Evolutionary conservation across 1,140 invertebrate species (phyloP).

Genomic region (Drosophila orosa): DNA sequence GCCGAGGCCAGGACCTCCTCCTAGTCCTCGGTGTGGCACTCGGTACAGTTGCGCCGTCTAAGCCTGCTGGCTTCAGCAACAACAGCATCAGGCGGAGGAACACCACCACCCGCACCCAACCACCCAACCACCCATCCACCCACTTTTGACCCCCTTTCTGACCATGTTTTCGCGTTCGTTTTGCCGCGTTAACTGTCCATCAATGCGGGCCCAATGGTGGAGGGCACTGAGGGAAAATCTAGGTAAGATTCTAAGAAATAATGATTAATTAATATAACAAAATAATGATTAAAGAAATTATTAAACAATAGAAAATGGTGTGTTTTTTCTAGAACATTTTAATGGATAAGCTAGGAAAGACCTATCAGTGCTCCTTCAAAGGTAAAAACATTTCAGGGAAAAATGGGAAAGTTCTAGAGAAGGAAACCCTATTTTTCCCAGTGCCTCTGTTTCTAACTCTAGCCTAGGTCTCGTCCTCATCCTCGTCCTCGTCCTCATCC

Average conservation of each 20-base stretch:
- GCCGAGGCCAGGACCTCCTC: constrained; percentile 27
- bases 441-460: constrained; percentile 37
- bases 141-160: constrained; percentile 19
- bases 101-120: not conserved
- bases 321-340: not conserved
- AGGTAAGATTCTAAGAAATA: too few species aligned
- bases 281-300: not conserved
- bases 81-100: constrained; percentile 25
- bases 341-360: not conserved
- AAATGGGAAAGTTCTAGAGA: not conserved
- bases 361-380: fast-evolving
- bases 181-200: constrained; percentile 82
- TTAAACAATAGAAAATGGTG: not conserved
- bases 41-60: constrained; percentile 81
- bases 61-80: constrained; percentile 59
- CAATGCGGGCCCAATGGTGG: constrained; percentile 66
- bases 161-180: constrained; percentile 77
- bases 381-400: not conserved
- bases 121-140: not conserved
- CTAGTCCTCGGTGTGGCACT: constrained; percentile 16
- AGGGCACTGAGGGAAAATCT: constrained; percentile 17
- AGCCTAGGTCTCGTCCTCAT: constrained; percentile 29
- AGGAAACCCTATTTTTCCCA: not conserved
- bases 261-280: not conserved
- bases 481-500: constrained; percentile 9